Percentiles rank a stretch among this genome's conserved stretches.
Conservation (phyloP, 2,113 vertebrate species). For the Perccottus glenii region DNA sequence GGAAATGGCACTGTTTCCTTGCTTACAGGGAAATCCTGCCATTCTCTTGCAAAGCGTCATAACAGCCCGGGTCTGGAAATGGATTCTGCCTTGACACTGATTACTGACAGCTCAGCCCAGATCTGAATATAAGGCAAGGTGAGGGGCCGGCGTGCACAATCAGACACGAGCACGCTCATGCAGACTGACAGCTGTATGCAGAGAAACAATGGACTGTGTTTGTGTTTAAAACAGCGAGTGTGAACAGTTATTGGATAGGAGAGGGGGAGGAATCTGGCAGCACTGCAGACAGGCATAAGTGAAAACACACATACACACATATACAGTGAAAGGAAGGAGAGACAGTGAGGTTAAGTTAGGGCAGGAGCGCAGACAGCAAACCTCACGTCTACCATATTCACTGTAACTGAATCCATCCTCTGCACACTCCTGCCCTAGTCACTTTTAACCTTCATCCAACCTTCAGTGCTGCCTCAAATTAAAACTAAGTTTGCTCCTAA, state of each 20-base stretch:
- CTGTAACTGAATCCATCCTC: slow-evolving; percentile 52
- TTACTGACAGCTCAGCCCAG: slow-evolving; percentile 36
- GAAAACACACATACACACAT: slow-evolving; percentile 55
- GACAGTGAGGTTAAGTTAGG: slow-evolving; percentile 52
- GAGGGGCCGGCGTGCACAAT: background rate
- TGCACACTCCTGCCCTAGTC: slow-evolving; percentile 7
- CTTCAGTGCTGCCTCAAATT: slow-evolving; percentile 16
- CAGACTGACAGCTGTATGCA: slow-evolving; percentile 57
- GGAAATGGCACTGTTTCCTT: slow-evolving; percentile 67
- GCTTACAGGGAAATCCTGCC: slow-evolving; percentile 75
- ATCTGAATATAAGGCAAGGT: slow-evolving; percentile 25
- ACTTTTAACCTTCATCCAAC: slow-evolving; percentile 16
- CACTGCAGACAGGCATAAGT: slow-evolving; percentile 38
- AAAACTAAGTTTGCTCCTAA: background rate
- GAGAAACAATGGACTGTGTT: slow-evolving; percentile 58
- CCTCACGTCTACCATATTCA: slow-evolving; percentile 43
- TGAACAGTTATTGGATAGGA: slow-evolving; percentile 67
- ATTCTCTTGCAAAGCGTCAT: slow-evolving; percentile 65
- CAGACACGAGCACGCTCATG: slow-evolving; percentile 26
- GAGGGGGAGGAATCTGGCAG: slow-evolving; percentile 52
- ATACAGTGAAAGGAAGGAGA: slow-evolving; percentile 22
- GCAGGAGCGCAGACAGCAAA: slow-evolving; percentile 45
- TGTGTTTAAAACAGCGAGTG: slow-evolving; percentile 72
- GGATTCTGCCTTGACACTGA: slow-evolving; percentile 34
- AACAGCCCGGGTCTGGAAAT: slow-evolving; percentile 48